Percentiles rank a stretch among this genome's conserved stretches.
These are phyloP conservation scores for Stegostoma tigrinum DNA, from an alignment of 2,113 vertebrate genomes.

Conservation along the genomic window DNA sequence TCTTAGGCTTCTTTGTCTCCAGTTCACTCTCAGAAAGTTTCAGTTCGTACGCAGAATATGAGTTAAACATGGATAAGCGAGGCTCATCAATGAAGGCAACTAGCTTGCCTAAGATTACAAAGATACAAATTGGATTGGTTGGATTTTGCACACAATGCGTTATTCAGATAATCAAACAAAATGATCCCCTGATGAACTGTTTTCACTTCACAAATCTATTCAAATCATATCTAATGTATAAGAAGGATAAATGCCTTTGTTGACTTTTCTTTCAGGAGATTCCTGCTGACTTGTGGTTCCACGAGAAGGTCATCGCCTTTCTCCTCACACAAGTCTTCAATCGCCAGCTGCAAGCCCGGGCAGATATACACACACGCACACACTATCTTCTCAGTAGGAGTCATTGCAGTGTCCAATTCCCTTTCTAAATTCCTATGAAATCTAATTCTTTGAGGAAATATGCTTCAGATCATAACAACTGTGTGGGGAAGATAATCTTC, in stretches of 20 bases:
- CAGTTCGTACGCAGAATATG: conserved; percentile 37
- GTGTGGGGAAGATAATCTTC: too few relatives aligned
- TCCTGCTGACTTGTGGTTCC: neutral
- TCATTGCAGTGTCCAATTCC: too few relatives aligned
- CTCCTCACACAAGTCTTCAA: neutral
- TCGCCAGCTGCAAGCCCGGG: neutral
- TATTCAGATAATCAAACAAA: neutral
- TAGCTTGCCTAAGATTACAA: conserved; percentile 47
- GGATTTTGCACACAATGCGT: neutral
- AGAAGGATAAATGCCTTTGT: neutral
- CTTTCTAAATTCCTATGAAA: too few relatives aligned
- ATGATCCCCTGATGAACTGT: neutral
- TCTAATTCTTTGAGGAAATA: too few relatives aligned
- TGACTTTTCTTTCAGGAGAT: neutral
- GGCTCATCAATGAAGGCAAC: conserved; percentile 48
- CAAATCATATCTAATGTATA: neutral
- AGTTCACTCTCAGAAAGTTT: conserved; percentile 29
- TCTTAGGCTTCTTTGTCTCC: conserved; percentile 31
- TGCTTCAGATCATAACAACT: too few relatives aligned
- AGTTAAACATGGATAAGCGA: conserved; percentile 44
- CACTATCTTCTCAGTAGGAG: too few relatives aligned
- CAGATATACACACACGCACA: neutral
- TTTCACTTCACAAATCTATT: neutral
- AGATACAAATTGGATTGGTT: neutral
- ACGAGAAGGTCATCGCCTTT: neutral